Evolutionary conservation across 1,140 invertebrate species (phyloP).

Genomic region (Samia ricini): DNA sequence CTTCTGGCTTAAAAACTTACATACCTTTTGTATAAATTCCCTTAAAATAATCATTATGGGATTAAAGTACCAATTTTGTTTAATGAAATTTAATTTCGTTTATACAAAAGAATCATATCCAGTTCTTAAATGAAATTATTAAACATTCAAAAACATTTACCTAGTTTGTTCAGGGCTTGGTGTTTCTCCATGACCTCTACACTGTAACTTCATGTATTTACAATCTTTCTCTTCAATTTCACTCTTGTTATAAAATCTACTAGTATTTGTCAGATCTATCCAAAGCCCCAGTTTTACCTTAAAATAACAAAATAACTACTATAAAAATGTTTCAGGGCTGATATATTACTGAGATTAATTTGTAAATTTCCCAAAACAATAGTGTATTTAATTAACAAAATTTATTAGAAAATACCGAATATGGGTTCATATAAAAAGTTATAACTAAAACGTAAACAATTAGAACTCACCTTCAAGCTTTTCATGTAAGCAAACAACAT

Average conservation of each 20-base stretch:
- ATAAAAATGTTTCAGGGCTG: background rate
- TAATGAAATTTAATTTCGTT: background rate
- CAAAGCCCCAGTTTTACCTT: slow-evolving; percentile 94
- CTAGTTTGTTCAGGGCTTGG: slow-evolving; percentile 87
- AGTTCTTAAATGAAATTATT: background rate
- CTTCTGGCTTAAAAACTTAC: slow-evolving; percentile 87
- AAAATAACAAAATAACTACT: slow-evolving; percentile 31
- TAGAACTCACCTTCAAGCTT: slow-evolving; percentile 80
- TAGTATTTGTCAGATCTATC: slow-evolving; percentile 98
- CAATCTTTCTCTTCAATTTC: slow-evolving; percentile 86
- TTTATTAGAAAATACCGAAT: background rate
- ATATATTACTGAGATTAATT: no score
- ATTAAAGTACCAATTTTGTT: background rate
- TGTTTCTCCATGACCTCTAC: slow-evolving; percentile 90
- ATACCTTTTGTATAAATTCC: slow-evolving; percentile 87
- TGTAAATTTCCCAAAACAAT: no score
- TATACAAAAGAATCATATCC: no score
- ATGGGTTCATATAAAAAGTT: background rate
- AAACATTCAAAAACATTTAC: slow-evolving; percentile 33
- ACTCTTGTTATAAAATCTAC: slow-evolving; percentile 91
- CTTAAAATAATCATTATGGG: slow-evolving; percentile 36
- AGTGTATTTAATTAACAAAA: no score
- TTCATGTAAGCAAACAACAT: slow-evolving; percentile 89
- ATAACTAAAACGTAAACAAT: background rate
- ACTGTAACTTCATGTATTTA: slow-evolving; percentile 92